These are phyloP conservation scores for Magallana ariakensis DNA, from an alignment of 1,140 invertebrate genomes.

Conservation along the genomic window DNA sequence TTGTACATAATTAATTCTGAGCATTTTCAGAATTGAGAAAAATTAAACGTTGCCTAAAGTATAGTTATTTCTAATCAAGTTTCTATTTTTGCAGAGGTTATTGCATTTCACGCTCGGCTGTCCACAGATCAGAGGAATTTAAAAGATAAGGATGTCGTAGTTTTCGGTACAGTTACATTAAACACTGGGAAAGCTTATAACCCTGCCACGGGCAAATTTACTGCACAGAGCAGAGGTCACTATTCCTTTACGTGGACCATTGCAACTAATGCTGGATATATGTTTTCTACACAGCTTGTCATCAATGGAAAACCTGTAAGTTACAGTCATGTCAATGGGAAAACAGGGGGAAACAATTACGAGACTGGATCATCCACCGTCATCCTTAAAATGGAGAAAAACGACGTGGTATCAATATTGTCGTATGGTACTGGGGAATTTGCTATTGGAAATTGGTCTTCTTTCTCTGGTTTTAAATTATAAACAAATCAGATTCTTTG, in stretches of 20 bases:
- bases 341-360: not conserved
- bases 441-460: not conserved
- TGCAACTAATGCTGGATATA: not conserved
- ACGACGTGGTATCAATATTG: not conserved
- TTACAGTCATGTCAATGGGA: not conserved
- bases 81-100: not conserved
- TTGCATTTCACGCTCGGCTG: not conserved
- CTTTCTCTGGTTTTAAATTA: not conserved
- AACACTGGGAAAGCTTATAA: not conserved
- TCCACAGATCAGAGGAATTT: not conserved
- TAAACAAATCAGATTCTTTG: not conserved
- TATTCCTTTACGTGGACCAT: not conserved
- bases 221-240: not conserved
- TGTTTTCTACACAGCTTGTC: not conserved
- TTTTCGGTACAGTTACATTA: not conserved
- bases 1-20: not conserved
- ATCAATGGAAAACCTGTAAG: not conserved
- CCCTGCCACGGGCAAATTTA: not conserved
- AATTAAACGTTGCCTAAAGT: not conserved
- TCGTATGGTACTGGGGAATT: not conserved
- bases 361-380: not conserved
- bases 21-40: not conserved
- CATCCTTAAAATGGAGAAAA: not conserved
- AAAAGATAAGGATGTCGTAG: not conserved
- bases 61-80: not conserved